Conservation (phyloP, 2,797 vertebrate genomes). For the Helostoma temminkii region DNA sequence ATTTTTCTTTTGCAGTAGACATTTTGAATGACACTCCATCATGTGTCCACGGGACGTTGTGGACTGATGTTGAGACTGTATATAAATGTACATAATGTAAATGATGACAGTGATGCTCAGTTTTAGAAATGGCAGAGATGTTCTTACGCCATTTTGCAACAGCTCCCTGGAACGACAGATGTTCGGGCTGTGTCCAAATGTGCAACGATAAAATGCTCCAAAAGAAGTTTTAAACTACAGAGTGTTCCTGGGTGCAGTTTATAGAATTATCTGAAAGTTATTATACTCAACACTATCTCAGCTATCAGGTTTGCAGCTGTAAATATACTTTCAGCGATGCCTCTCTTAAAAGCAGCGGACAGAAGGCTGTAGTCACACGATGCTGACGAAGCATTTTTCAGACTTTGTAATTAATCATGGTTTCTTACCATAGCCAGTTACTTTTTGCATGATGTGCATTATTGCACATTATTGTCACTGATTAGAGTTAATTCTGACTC, state of each 20-base stretch:
- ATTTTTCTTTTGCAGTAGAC: conserved; percentile 43
- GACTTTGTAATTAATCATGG: conserved; percentile 63
- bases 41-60: conserved; percentile 25
- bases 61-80: conserved; percentile 30
- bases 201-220: conserved; percentile 21
- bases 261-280: conserved; percentile 13
- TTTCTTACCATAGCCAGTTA: conserved; percentile 57
- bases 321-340: conserved; percentile 45
- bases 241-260: conserved; percentile 19
- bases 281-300: conserved; percentile 13
- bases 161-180: conserved; percentile 33
- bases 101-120: conserved; percentile 40
- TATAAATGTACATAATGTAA: conserved; percentile 71
- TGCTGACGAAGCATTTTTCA: conserved; percentile 55
- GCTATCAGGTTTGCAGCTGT: conserved; percentile 44
- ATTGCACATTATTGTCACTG: conserved; percentile 64
- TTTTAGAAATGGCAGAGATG: conserved; percentile 51
- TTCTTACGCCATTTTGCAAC: conserved; percentile 50
- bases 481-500: conserved; percentile 77
- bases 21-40: conserved; percentile 46
- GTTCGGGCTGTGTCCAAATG: conserved; percentile 49
- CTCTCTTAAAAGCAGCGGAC: conserved; percentile 37
- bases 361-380: conserved; percentile 28
- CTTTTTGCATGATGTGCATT: conserved; percentile 74
- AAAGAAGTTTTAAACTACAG: conserved; percentile 15